Evolutionary conservation across 2,113 vertebrate species (phyloP), one percentile per base, ranked within the genome.

Genomic region (Grantiella picta): DNA sequence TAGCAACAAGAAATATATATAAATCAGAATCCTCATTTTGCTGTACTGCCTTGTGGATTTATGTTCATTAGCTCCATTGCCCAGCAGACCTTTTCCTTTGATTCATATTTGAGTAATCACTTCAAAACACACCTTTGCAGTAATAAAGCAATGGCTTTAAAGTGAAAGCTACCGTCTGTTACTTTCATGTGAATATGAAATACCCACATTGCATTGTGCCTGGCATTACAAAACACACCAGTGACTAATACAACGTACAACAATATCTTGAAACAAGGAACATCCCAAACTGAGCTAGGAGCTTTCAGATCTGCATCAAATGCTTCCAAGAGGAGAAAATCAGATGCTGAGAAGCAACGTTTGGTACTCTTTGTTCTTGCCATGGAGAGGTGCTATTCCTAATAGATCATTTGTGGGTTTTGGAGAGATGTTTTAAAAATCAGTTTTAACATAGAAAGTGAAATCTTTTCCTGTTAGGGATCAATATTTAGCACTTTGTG

Each of bases 51-150:
- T 64, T 61, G 70, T 2, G 2, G 52, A 57, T 72, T 70, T 13
- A 35, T 23, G 63, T 91, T 91, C 66, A 23, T 81, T 69, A 91
- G 22, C 38, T 72, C 29, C 45, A 59, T 27, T 25, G 14, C 66
- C 54, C 72, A 93, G 38, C 27, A 31, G 61, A 70, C 25, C 40
- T 86, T 73, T 76, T 29, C 35, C 53, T 96, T 93, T 89, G 72
- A 89, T 88, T 90, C 38, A 53, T 89, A 60, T 94, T 88, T 81
- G 53, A 92, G 61, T 61, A 84, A 66, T 84, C 42, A 28, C n/a
- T 95, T 96, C 61, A 87, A 94, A 94, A 81, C 45, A 63, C 12
- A 83, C 63, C 57, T 92, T 91, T 61, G 27, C 36, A 89, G 53
- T 60, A 65, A 17, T n/a, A 35, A 65, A 96, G 77, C 38, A 80